Conservation (phyloP, 2,797 vertebrate genomes). For the Chanos chanos region DNA sequence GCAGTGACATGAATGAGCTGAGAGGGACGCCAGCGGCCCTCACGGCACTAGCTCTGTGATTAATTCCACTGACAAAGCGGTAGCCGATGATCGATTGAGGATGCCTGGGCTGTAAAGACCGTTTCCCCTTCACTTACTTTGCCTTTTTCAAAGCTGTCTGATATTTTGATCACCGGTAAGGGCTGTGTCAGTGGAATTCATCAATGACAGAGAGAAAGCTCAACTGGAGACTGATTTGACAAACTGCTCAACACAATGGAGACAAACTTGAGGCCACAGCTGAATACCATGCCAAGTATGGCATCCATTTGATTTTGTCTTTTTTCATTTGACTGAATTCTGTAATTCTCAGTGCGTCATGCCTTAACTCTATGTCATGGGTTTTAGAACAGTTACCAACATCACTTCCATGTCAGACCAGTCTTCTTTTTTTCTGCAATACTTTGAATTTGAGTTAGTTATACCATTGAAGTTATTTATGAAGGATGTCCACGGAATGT, state of each 20-base stretch:
- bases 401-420: too few species aligned
- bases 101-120: conserved; percentile 70
- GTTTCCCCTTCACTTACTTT: conserved; percentile 77
- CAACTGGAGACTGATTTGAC: conserved; percentile 40
- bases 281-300: not conserved
- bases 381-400: too few species aligned
- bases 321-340: too few species aligned
- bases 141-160: conserved; percentile 70
- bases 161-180: conserved; percentile 73
- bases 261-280: conserved; percentile 14
- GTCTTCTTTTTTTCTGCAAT: too few species aligned
- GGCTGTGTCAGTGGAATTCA: conserved; percentile 65
- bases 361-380: too few species aligned
- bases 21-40: conserved; percentile 36
- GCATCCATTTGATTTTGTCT: too few species aligned
- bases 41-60: conserved; percentile 64
- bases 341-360: too few species aligned
- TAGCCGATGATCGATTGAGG: conserved; percentile 77
- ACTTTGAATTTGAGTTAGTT: too few species aligned
- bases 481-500: too few species aligned
- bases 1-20: conserved; percentile 21
- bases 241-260: conserved; percentile 8
- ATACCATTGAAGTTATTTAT: too few species aligned
- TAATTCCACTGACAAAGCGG: conserved; percentile 74
- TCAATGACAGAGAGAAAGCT: conserved; percentile 53